Percentiles rank a stretch among this genome's conserved stretches.
phyloP scores from a whole-genome alignment of 64 coral and sea anemone species.

The Stichodactyla mertensii region DNA sequence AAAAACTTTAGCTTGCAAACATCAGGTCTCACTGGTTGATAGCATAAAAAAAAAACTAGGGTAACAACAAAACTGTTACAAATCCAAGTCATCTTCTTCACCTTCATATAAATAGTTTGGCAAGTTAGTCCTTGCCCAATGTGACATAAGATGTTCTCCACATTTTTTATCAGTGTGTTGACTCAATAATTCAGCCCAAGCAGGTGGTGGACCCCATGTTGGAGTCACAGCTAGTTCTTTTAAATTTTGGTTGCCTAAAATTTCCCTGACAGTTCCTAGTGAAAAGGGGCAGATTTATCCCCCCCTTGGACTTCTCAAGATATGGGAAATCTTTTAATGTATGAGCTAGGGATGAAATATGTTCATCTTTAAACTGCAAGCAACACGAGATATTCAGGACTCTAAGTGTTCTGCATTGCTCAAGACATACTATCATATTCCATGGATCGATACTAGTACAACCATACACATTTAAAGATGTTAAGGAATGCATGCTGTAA shows the following conservation, averaged over 20 bases:
- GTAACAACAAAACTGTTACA: not conserved
- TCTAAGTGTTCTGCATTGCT: conserved; percentile 29
- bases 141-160: conserved; percentile 23
- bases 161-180: conserved; percentile 19
- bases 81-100: conserved; percentile 11
- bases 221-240: conserved; percentile 32
- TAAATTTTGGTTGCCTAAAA: conserved; percentile 14
- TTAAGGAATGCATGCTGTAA: conserved; percentile 28
- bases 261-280: conserved; percentile 21
- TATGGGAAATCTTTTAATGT: conserved; percentile 11
- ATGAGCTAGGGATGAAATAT: conserved; percentile 22
- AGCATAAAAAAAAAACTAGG: conserved; percentile 6
- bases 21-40: not conserved
- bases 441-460: conserved; percentile 21
- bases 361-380: conserved; percentile 32
- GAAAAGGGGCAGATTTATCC: conserved; percentile 12
- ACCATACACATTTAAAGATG: conserved; percentile 29
- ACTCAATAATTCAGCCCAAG: conserved; percentile 26
- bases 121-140: conserved; percentile 27
- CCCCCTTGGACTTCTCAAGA: conserved; percentile 15
- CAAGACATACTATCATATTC: conserved; percentile 30
- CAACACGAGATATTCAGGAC: conserved; percentile 23
- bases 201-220: conserved; percentile 28
- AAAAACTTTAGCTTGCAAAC: no score
- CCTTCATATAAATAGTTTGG: conserved; percentile 35